Percentiles rank a stretch among this genome's conserved stretches.
phyloP scores from a whole-genome alignment of 2,888 invertebrate genomes.

The Agrotis segetum region DNA sequence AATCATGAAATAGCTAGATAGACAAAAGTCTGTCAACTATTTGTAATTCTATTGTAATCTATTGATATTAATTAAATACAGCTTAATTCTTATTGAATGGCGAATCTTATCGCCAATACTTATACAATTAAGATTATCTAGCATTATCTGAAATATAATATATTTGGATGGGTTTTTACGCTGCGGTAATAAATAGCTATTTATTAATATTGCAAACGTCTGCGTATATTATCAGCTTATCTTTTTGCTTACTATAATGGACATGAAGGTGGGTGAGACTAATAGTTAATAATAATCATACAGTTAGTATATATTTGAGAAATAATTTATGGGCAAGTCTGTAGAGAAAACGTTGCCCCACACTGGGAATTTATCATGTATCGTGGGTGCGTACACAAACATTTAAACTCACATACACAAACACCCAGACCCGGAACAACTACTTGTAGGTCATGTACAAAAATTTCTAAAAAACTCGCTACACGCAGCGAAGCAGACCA shows the following conservation, averaged over 20 bases:
- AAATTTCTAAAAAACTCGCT: too few species aligned
- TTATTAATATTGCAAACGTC: background rate
- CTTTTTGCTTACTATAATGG: background rate
- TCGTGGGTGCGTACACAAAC: too few species aligned
- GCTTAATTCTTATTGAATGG: conserved; percentile 1
- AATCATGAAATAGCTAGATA: background rate
- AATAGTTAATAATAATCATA: background rate
- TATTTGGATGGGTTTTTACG: conserved; percentile 7
- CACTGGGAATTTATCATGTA: too few species aligned
- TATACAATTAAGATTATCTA: conserved; percentile 4
- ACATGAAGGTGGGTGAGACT: background rate
- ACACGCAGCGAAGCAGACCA: too few species aligned
- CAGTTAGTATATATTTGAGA: too few species aligned
- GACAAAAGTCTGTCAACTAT: background rate
- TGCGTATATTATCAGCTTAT: conserved; percentile 7
- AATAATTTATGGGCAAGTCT: too few species aligned
- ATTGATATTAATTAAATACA: background rate
- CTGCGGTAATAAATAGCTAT: background rate
- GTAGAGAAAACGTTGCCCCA: too few species aligned
- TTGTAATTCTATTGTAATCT: background rate
- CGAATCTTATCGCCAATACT: conserved; percentile 10
- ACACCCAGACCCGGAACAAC: too few species aligned
- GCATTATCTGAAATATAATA: conserved; percentile 1
- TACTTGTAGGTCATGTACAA: too few species aligned
- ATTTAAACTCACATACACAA: too few species aligned